Evolutionary conservation across 2,888 invertebrate species (phyloP), one percentile per base, ranked within the genome.

Genomic region (Parnassius orleans): DNA sequence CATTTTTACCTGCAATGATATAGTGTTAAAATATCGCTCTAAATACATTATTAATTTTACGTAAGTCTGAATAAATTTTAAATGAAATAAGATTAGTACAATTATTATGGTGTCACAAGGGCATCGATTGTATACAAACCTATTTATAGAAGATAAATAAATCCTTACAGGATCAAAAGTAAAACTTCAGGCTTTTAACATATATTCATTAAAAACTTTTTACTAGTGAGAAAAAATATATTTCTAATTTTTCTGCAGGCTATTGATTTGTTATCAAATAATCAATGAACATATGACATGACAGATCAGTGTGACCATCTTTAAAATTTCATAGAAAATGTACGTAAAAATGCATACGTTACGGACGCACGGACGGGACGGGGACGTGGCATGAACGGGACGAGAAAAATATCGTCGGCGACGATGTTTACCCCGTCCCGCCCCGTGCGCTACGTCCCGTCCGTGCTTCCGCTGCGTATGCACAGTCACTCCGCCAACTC

Each of bases 1-100:
- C 93, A 96, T 96, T 66, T 15, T 60, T 33, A 33, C 33, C 33
- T 33, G 33, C 5, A 33, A 33, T 33, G 33, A 33, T 33, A 33
- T 33, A 33, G 33, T 33, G 33, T 7, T 33, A 33, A 33, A 33
- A 33, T 33, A 33, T 19, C 19, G 0, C 33, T 33, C 5, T 33
- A 33, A 33, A 33, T 33, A 24, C 5, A 24, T 24, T 24, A 24
- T 24, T 24, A 3, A 24, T 24, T 24, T 24, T 24, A 24, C 24
- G 3, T 33, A 33, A 33, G 0, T 5, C 7, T 33, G 33, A 5
- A 33, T 55, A 48, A 7, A 43, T 48, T 48, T 48, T 2, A 14
- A 73, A 66, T 33, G 9, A 7, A 14, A n/a, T 43, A 48, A 19
- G 58, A 68, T 65, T 60, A 65, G 65, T 48, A 9, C 9, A 14